Evolutionary conservation across 1,140 invertebrate species (phyloP).

Genomic region (Helicoverpa zea): DNA sequence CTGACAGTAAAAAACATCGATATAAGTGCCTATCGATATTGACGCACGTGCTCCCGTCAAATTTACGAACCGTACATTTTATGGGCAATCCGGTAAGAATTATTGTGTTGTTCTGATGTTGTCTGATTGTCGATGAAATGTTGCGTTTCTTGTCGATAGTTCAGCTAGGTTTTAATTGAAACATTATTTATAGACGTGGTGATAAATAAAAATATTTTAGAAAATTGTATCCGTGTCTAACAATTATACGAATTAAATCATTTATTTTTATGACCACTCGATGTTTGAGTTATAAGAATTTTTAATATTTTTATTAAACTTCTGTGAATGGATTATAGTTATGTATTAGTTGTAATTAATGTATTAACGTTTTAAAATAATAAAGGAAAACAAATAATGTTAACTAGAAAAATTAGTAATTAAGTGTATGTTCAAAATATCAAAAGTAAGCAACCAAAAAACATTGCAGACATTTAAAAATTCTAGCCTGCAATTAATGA

Average conservation of each 20-base stretch:
- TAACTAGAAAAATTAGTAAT: too few species aligned
- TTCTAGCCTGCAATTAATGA: too few species aligned
- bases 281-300: not conserved
- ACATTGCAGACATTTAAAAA: too few species aligned
- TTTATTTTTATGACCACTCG: not conserved
- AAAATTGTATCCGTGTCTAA: slow-evolving; percentile 1
- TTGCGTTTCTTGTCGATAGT: slow-evolving; percentile 44
- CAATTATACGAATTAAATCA: not conserved
- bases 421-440: too few species aligned
- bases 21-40: slow-evolving; percentile 53
- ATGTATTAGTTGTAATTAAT: too few species aligned
- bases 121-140: slow-evolving; percentile 42
- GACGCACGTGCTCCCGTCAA: slow-evolving; percentile 60
- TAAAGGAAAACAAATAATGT: too few species aligned
- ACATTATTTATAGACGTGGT: slow-evolving; percentile 14
- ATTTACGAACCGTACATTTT: slow-evolving; percentile 57
- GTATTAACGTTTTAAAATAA: too few species aligned
- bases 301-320: not conserved
- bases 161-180: slow-evolving; percentile 34
- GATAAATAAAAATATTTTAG: not conserved
- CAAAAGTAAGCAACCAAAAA: too few species aligned
- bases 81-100: slow-evolving; percentile 48
- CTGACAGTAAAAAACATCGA: slow-evolving; percentile 56
- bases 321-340: not conserved
- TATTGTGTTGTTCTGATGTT: slow-evolving; percentile 34